A percentile compares a stretch with the other conserved stretches of the same genome.
Conservation (phyloP, 2,888 invertebrate genomes). For the Halocaridina rubra region DNA sequence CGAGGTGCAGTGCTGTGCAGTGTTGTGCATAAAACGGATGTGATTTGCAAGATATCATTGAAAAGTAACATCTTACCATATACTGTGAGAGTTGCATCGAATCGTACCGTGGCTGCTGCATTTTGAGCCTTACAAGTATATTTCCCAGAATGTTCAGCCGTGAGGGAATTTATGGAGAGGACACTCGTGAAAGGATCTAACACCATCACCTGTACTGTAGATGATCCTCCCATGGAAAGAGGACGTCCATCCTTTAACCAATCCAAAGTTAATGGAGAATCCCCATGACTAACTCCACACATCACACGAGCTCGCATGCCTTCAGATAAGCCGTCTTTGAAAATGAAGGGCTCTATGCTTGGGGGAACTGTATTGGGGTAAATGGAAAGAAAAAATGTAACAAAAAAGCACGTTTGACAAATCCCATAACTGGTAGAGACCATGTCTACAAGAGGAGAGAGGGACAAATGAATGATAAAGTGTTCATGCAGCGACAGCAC, state of each 20-base stretch:
- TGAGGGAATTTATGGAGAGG: slow-evolving; percentile 65
- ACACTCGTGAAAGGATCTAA: slow-evolving; percentile 66
- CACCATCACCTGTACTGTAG: slow-evolving; percentile 65
- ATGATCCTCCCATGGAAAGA: slow-evolving; percentile 65
- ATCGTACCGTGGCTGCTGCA: slow-evolving; percentile 65
- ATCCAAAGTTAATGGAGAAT: slow-evolving; percentile 68
- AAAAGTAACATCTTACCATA: slow-evolving; percentile 69
- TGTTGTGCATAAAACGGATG: slow-evolving; percentile 27
- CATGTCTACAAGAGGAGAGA: too few species aligned
- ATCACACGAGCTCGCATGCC: slow-evolving; percentile 69
- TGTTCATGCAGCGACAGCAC: too few species aligned
- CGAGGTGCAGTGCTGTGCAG: slow-evolving; percentile 29
- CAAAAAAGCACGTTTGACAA: too few species aligned
- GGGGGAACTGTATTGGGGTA: slow-evolving; percentile 68
- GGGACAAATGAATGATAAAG: too few species aligned
- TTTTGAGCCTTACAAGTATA: slow-evolving; percentile 67
- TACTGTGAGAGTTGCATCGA: slow-evolving; percentile 68
- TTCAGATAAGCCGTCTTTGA: slow-evolving; percentile 68
- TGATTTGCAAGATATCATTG: not conserved
- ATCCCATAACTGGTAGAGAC: too few species aligned
- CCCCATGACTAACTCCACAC: slow-evolving; percentile 70
- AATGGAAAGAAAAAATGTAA: too few species aligned
- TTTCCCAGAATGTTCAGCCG: slow-evolving; percentile 66
- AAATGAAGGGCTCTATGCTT: slow-evolving; percentile 69
- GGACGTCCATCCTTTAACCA: slow-evolving; percentile 69